Base-by-base conservation (phyloP, 2,113 vertebrate species). In the Paramormyrops kingsleyae region DNA sequence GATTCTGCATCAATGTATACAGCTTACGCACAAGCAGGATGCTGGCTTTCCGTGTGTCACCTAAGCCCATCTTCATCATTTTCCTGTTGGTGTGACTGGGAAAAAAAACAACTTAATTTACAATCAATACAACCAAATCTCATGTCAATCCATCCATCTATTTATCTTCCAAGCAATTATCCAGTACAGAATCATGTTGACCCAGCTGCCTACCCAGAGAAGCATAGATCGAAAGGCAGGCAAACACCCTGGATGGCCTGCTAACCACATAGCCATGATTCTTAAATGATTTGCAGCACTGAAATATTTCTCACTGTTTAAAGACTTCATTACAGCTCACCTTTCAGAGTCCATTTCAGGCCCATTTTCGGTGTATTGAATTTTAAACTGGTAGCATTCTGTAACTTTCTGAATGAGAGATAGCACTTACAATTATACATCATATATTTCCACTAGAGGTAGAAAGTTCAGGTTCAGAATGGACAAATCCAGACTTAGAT, bases 361-460 rank as follows among this genome's bases (percentile, higher is more conserved):
- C 91, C 98, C 98, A 2, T 92, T 92, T 84, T 92, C 87, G 39
- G 96, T 97, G 86, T 99, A 99, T 88, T 96, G 97, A 95, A 99
- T 97, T 93, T 95, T 98, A 94, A 99, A 99, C 92, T 98, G 97
- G 93, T 99, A 99, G 93, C 95, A 97, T 93, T 99, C 99, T 39
- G 98, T 99, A 92, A 99, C 94, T 42, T 95, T 97, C 99, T 99
- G 94, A 93, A 97, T 93, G 89, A 24, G 93, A 94, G 88, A 89
- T 19, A 87, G 13, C 27, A 50, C 2, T 19, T 56, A 42, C 56
- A 88, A 80, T n/a, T 84, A 56, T 6, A 74, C 12, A 85, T 44
- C 19, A 84, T 47, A 47, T 47, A 47, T 35, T 42, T 19, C 35
- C 35, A 39, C 70, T 19, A 42, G 12, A 80, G n/a, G 3, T 70